Evolutionary conservation across 2,797 vertebrate species (phyloP), one percentile per base, ranked within the genome.

Genomic region (Chaunax sp.): DNA sequence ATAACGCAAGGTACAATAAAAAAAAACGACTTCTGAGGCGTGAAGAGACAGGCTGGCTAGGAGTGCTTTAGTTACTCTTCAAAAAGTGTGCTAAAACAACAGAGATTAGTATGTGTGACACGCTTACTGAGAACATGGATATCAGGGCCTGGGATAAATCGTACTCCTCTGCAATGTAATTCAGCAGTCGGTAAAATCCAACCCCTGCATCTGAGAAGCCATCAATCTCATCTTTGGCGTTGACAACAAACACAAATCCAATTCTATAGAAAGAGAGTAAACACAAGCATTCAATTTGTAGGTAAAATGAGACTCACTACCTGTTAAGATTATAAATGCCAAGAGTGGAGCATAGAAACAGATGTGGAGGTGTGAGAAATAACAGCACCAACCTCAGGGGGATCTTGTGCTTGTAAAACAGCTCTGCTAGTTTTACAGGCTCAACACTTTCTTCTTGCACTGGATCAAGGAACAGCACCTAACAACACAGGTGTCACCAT

Each of bases 181-280:
- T 97, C 90, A 97, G 94, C 72, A 95, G 90, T 88, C 96, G 89
- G 94, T 95, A 96, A 84, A 99, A 93, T 80, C 95, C 96, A 74
- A 97, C 89, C 57, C 97, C 97, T 45, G 94, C 93, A 56, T 98
- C 96, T 51, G 89, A 72, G 77, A 88, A 90, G 75, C 95, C 96
- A 92, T 98, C 95, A 75, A 94, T 89, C 81, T 93, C 90, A 87
- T 97, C 95, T 81, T 95, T 88, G 37, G 93, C 85, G 92, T 89
- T 96, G 90, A 99, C 90, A 90, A 97, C 78, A 88, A 99, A 97
- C 87, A 98, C 96, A 90, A 98, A 96, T 80, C 98, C 98, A 92
- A 99, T 96, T 93, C 97, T 99, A 82, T 51, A 73, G 64, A 70
- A 87, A 75, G 26, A 61, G 64, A 43, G 51, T 40, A 61, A 90